Percentiles rank a stretch among this genome's conserved stretches.
phyloP scores from a whole-genome alignment of 2,797 vertebrate species.

The Poecile montanus region DNA sequence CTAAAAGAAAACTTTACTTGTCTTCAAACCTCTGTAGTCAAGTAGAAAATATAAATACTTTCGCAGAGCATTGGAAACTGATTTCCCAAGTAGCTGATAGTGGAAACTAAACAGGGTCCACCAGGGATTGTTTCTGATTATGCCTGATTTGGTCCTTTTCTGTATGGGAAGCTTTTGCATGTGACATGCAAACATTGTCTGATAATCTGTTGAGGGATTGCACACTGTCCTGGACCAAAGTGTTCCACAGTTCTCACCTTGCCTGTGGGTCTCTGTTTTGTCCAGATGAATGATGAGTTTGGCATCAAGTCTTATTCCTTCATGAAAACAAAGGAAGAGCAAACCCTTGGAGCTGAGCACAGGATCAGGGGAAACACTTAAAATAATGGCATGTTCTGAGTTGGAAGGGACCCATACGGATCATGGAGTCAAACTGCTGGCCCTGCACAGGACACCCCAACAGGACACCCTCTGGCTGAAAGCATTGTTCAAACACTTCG shows the following conservation, averaged over 20 bases:
- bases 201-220: accelerated
- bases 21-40: background rate
- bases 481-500: background rate
- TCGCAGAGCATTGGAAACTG: background rate
- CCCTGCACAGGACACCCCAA: background rate
- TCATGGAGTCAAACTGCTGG: background rate
- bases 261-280: background rate
- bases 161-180: background rate
- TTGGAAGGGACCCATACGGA: background rate
- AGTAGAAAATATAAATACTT: background rate
- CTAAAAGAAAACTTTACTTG: background rate
- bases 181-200: background rate
- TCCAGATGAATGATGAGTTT: background rate
- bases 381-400: background rate
- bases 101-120: background rate
- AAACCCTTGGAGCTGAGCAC: background rate
- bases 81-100: background rate
- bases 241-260: background rate
- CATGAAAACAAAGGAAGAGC: background rate
- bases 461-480: too few relatives aligned
- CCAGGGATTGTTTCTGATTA: background rate
- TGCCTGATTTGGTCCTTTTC: background rate
- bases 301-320: background rate
- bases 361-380: background rate
- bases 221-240: background rate